phyloP scores from a whole-genome alignment of 2,797 vertebrate species.

The Gobionotothen gibberifrons region DNA sequence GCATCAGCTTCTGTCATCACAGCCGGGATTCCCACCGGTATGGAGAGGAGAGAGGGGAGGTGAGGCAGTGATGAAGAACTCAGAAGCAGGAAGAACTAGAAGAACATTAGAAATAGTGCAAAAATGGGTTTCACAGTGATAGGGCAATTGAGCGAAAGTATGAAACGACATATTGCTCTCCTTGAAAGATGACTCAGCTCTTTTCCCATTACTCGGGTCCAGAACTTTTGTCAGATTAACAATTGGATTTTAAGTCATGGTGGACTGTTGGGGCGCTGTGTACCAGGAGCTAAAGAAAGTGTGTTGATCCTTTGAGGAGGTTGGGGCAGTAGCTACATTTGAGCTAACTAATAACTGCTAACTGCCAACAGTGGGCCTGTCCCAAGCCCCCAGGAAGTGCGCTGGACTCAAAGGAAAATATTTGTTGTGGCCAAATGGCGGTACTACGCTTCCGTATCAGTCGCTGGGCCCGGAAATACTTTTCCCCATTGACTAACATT shows the following conservation, averaged over 20 bases:
- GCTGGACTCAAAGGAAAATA: too few species aligned
- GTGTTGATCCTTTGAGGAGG: too few species aligned
- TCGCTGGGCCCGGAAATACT: too few species aligned
- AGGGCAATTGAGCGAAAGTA: not conserved
- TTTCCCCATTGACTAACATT: too few species aligned
- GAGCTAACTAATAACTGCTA: too few species aligned
- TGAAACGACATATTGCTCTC: slow-evolving; percentile 20
- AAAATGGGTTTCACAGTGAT: slow-evolving; percentile 8
- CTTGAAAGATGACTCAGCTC: slow-evolving; percentile 22
- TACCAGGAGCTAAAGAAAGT: too few species aligned
- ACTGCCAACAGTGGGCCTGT: too few species aligned
- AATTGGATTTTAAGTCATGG: not conserved
- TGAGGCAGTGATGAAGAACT: slow-evolving; percentile 13
- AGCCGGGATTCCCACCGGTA: slow-evolving; percentile 72
- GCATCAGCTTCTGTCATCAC: slow-evolving; percentile 71
- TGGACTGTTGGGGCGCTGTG: too few species aligned
- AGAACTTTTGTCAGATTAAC: slow-evolving; percentile 9
- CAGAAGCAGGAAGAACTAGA: slow-evolving; percentile 4
- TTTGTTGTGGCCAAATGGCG: too few species aligned
- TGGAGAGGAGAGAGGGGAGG: slow-evolving; percentile 16
- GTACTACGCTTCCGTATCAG: too few species aligned
- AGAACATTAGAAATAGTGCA: slow-evolving; percentile 26
- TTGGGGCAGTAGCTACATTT: too few species aligned
- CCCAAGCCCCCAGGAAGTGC: too few species aligned
- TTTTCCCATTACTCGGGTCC: slow-evolving; percentile 9